Conservation (phyloP, 2,888 invertebrate genomes). For the Temnothorax unifasciatus region DNA sequence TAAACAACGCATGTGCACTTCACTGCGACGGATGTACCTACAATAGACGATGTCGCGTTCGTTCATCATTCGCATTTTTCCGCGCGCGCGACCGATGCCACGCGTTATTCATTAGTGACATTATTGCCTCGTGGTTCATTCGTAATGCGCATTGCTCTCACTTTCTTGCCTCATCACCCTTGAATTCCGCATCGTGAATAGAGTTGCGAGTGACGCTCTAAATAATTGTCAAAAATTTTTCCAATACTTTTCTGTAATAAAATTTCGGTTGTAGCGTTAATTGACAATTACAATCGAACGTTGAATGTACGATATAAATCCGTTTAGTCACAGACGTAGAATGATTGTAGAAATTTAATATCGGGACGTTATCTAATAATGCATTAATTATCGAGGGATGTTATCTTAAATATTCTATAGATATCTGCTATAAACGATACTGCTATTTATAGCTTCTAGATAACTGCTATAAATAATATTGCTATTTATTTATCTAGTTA, state of each 20-base stretch:
- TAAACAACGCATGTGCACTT: slow-evolving; percentile 44
- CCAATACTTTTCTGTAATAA: neutral
- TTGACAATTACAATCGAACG: neutral
- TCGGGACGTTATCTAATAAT: no score
- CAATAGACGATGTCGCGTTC: slow-evolving; percentile 61
- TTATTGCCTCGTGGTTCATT: slow-evolving; percentile 29
- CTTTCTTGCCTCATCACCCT: slow-evolving; percentile 39
- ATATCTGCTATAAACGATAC: neutral
- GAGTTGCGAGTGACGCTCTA: neutral
- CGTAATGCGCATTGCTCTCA: slow-evolving; percentile 34
- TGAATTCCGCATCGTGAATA: slow-evolving; percentile 14
- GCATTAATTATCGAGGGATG: neutral
- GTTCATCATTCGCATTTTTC: slow-evolving; percentile 37
- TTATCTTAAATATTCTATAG: neutral
- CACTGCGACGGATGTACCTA: slow-evolving; percentile 58
- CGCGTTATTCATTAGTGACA: slow-evolving; percentile 37
- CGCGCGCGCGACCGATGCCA: slow-evolving; percentile 19
- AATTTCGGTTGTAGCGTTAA: no score
- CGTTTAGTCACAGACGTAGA: no score
- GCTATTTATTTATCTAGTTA: neutral
- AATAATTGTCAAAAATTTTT: neutral
- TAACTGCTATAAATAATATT: no score
- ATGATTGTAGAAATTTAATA: no score
- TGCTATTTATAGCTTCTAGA: no score
- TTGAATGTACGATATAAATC: neutral